Evolutionary conservation across 2,888 invertebrate genomes (phyloP), one percentile per base, ranked within the genome.

Genomic region (Drosophila colorata): DNA sequence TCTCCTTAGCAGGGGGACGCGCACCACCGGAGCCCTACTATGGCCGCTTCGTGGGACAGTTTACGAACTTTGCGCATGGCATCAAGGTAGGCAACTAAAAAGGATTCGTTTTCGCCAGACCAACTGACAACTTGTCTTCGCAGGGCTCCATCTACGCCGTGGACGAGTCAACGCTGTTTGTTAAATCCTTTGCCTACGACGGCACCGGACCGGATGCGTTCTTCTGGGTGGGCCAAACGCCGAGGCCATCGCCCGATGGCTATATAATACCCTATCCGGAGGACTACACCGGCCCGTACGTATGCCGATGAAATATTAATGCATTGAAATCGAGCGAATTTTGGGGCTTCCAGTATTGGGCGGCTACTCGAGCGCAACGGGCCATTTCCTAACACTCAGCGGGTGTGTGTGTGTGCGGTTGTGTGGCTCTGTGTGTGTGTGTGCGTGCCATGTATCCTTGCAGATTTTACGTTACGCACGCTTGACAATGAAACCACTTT

Each of bases 211-310:
- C 97, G 68, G 97, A 96, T 90, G 97, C 97, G 1, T 97, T 95
- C 93, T 98, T 98, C 93, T 98, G 97, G 97, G 96, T 97, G 65
- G 97, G 97, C 13, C 96, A 96, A 88, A 95, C 95, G 4, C 94
- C 95, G 1, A 94, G 95, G 73, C 97, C 97, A 2, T 95, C 95
- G 78, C 97, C 97, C 18, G 95, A 96, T 53, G 98, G 97, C 65
- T 95, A 94, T 69, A 95, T 97, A 68, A 96, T 98, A 89, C 97
- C 97, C 18, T 97, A 96, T 91, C 97, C 97, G 31, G 97, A 97
- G 89, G 95, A 96, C 88, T 96, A 96, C 91, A 93, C 93, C 61
- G 96, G 95, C 90, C 95, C 95, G 97, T 97, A 92, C 94, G 95
- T 92, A 79, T 67, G 58, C 40, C 53, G 23, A 35, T 20, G 33